Conservation (phyloP, 2,888 invertebrate genomes). For the Girardia tigrina region DNA sequence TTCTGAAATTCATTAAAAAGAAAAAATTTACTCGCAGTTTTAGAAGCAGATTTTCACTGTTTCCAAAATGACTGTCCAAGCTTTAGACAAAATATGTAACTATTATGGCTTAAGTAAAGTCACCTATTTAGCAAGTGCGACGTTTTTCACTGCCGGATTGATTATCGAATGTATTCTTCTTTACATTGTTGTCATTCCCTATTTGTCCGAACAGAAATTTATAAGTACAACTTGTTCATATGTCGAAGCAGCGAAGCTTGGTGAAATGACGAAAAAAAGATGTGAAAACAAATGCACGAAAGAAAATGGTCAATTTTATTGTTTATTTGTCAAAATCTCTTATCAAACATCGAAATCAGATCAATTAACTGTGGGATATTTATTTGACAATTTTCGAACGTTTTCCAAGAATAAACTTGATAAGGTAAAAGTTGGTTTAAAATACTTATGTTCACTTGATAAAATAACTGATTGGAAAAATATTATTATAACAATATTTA, state of each 20-base stretch:
- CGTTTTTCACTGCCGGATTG: not conserved
- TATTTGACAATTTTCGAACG: conserved; percentile 17
- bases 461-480: no score
- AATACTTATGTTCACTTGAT: no score
- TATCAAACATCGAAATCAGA: not conserved
- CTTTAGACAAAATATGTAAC: conserved; percentile 16
- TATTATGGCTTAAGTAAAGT: conserved; percentile 9
- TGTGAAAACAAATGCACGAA: conserved; percentile 13
- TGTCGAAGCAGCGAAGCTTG: not conserved
- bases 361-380: not conserved
- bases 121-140: conserved; percentile 2
- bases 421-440: no score
- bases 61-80: not conserved
- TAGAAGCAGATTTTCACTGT: not conserved
- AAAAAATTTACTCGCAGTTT: not conserved
- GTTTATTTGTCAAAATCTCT: conserved; percentile 11
- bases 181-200: conserved; percentile 10
- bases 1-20: not conserved
- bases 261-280: not conserved
- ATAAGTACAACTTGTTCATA: not conserved
- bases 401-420: conserved; percentile 17
- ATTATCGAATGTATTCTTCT: conserved; percentile 27
- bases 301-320: not conserved
- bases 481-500: no score
- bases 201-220: not conserved